Evolutionary conservation across 2,113 vertebrate genomes (phyloP).

Genomic region (Monopterus albus): DNA sequence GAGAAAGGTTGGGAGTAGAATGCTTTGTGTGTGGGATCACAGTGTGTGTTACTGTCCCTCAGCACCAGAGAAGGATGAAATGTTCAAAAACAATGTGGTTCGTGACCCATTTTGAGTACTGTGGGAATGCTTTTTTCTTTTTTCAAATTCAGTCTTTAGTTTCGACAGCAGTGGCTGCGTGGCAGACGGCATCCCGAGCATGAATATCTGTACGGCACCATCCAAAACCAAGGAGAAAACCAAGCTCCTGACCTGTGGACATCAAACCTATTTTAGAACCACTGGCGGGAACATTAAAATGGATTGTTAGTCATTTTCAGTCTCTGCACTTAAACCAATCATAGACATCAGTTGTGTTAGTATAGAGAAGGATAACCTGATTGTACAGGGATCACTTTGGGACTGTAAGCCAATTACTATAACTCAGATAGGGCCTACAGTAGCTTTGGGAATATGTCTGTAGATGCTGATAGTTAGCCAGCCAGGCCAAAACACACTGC

Average conservation of each 20-base stretch:
- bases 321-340: slow-evolving; percentile 3
- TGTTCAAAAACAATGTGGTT: slow-evolving; percentile 14
- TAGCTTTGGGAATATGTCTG: too few relatives aligned
- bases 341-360: slow-evolving; percentile 3
- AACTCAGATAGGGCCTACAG: slow-evolving; percentile 40
- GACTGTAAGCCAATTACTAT: slow-evolving; percentile 41
- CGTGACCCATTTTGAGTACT: slow-evolving; percentile 39
- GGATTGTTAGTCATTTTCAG: slow-evolving; percentile 10
- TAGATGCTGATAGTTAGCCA: slow-evolving; percentile 33
- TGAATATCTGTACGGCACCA: slow-evolving; percentile 32
- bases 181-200: slow-evolving; percentile 14
- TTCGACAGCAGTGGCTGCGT: slow-evolving; percentile 20
- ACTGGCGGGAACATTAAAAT: slow-evolving; percentile 17
- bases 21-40: neutral
- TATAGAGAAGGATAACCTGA: too few relatives aligned
- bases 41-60: slow-evolving; percentile 8
- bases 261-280: slow-evolving; percentile 1
- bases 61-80: slow-evolving; percentile 19
- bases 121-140: slow-evolving; percentile 13
- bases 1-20: neutral
- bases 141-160: slow-evolving; percentile 21
- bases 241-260: neutral
- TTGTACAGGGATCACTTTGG: slow-evolving; percentile 12
- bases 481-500: slow-evolving; percentile 9
- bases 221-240: neutral